phyloP scores from a whole-genome alignment of 2,888 invertebrate species.

The Sarcophaga caerulescens region DNA sequence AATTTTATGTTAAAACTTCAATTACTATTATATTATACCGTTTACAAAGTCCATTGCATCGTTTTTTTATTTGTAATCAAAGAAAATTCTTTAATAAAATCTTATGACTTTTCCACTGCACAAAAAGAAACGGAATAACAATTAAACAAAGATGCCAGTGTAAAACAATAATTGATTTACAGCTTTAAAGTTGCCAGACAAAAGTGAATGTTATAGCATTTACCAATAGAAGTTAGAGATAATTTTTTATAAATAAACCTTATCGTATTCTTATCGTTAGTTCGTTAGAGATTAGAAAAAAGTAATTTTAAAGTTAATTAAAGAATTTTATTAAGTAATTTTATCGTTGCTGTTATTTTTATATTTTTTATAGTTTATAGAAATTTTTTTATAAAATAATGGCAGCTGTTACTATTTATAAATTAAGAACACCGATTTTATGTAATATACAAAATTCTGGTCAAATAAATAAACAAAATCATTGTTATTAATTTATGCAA shows the following conservation, averaged over 20 bases:
- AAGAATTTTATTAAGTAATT: too few species aligned
- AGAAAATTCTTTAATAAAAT: slow-evolving; percentile 58
- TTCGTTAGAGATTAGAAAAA: too few species aligned
- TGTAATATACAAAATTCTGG: too few species aligned
- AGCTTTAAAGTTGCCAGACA: slow-evolving; percentile 38
- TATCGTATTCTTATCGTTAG: too few species aligned
- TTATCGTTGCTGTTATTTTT: too few species aligned
- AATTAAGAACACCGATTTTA: too few species aligned
- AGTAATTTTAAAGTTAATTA: too few species aligned
- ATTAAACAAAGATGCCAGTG: slow-evolving; percentile 43
- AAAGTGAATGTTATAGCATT: background rate
- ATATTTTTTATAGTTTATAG: too few species aligned
- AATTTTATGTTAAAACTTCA: slow-evolving; percentile 2
- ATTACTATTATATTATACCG: background rate
- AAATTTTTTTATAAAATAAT: too few species aligned
- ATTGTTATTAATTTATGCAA: background rate
- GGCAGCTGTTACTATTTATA: too few species aligned
- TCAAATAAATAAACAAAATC: background rate
- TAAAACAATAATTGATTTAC: slow-evolving; percentile 40
- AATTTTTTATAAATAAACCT: too few species aligned
- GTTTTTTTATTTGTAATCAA: slow-evolving; percentile 38
- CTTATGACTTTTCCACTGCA: slow-evolving; percentile 68
- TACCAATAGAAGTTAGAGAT: too few species aligned
- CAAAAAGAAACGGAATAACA: slow-evolving; percentile 64
- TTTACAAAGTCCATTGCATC: slow-evolving; percentile 12